These are phyloP conservation scores for Drosophila kambysellisi DNA, from an alignment of 2,888 invertebrate genomes.

Conservation along the genomic window DNA sequence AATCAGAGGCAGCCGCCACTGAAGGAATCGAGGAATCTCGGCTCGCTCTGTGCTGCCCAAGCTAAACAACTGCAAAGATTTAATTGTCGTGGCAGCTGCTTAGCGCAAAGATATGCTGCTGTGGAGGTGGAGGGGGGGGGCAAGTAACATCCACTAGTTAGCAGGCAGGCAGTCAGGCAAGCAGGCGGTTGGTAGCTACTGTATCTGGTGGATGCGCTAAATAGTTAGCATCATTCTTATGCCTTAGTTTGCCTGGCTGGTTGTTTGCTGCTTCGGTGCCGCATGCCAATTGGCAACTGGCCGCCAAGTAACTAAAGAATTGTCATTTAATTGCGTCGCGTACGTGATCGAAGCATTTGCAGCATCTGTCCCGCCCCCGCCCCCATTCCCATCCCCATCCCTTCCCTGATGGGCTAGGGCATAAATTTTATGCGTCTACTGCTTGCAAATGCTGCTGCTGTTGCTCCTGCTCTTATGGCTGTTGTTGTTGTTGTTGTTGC, in stretches of 20 bases:
- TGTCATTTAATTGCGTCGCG: slow-evolving; percentile 85
- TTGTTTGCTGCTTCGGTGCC: slow-evolving; percentile 37
- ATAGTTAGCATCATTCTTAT: slow-evolving; percentile 80
- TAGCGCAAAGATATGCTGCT: slow-evolving; percentile 25
- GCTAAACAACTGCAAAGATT: slow-evolving; percentile 77
- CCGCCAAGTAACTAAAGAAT: slow-evolving; percentile 76
- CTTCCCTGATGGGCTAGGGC: slow-evolving; percentile 50
- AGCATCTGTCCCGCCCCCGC: slow-evolving; percentile 38
- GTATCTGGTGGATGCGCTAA: slow-evolving; percentile 78
- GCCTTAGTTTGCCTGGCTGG: slow-evolving; percentile 64
- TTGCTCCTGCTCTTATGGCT: slow-evolving; percentile 6
- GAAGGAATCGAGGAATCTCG: slow-evolving; percentile 63
- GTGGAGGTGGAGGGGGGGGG: slow-evolving; percentile 7
- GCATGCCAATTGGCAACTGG: slow-evolving; percentile 74
- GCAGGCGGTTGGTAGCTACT: slow-evolving; percentile 44
- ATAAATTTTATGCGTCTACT: slow-evolving; percentile 75
- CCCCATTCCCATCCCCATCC: neutral
- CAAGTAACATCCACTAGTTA: slow-evolving; percentile 15
- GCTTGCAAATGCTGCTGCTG: slow-evolving; percentile 60
- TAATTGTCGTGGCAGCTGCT: slow-evolving; percentile 69
- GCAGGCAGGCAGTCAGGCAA: slow-evolving; percentile 3
- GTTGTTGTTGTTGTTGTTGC: slow-evolving; percentile 21
- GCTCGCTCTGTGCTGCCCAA: slow-evolving; percentile 23
- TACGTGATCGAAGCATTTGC: slow-evolving; percentile 84
- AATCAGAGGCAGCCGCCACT: slow-evolving; percentile 64